Percentiles rank a stretch among this genome's conserved stretches.
Conservation (phyloP, 2,113 vertebrate genomes). For the Trachemys scripta region DNA sequence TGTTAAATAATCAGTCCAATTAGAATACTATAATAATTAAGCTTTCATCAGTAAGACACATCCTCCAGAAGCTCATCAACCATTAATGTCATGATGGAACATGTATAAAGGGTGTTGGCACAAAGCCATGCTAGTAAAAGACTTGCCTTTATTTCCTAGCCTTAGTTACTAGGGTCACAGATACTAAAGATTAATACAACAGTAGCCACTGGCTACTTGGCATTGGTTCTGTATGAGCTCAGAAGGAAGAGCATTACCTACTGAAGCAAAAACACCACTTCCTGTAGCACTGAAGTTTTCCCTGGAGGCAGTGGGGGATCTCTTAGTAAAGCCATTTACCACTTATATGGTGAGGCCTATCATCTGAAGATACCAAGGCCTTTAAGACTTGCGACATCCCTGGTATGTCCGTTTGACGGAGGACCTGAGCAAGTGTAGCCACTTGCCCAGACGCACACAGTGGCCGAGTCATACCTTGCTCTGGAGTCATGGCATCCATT, state of each 20-base stretch:
- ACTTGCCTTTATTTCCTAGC: neutral
- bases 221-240: rapidly evolving
- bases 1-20: neutral
- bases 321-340: neutral
- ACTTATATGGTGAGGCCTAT: neutral
- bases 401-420: rapidly evolving
- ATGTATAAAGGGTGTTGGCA: rapidly evolving
- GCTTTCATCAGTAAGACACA: rapidly evolving
- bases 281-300: rapidly evolving
- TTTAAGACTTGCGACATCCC: neutral
- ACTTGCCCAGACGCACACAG: neutral
- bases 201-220: neutral
- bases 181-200: neutral
- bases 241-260: neutral
- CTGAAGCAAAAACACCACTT: neutral
- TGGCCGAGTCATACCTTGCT: neutral
- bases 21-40: neutral
- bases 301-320: neutral
- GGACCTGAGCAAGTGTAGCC: rapidly evolving
- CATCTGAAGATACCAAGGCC: neutral
- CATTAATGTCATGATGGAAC: rapidly evolving
- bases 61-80: neutral
- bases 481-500: neutral
- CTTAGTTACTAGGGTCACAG: neutral
- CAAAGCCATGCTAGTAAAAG: rapidly evolving